A percentile compares a stretch with the other conserved stretches of the same genome.
phyloP scores from a whole-genome alignment of 2,113 vertebrate species.

The Meriones unguiculatus region DNA sequence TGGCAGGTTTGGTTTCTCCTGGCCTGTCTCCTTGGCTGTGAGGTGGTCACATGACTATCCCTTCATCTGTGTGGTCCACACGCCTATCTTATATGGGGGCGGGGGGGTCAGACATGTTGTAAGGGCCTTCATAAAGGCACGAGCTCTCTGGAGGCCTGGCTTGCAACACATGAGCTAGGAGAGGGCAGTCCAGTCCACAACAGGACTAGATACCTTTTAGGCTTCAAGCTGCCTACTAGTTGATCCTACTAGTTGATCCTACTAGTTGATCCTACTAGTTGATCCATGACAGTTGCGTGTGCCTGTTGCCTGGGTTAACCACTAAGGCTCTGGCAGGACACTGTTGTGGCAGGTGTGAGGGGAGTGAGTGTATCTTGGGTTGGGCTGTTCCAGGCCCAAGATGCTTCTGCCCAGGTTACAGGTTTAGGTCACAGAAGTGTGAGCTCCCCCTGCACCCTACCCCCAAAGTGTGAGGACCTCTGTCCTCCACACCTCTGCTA shows the following conservation, averaged over 20 bases:
- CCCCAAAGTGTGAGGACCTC: background rate
- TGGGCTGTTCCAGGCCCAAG: background rate
- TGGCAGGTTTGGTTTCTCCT: background rate
- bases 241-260: too few relatives aligned
- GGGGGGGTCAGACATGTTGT: background rate
- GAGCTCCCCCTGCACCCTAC: background rate
- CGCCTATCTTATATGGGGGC: background rate
- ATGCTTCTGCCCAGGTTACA: background rate
- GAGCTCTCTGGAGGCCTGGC: background rate
- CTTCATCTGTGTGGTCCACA: background rate
- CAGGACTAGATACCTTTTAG: background rate
- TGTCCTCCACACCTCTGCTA: background rate
- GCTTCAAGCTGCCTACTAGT: background rate
- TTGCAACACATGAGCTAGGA: background rate
- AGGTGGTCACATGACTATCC: accelerated
- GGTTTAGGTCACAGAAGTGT: background rate
- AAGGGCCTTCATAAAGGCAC: background rate
- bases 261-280: too few relatives aligned
- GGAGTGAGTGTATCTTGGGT: background rate
- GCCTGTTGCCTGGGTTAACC: background rate
- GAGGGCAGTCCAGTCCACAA: accelerated
- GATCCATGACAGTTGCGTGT: background rate
- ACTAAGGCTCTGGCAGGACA: background rate
- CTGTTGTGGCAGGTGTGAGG: background rate
- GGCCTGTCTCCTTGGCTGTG: background rate